Evolutionary conservation across 2,888 invertebrate species (phyloP), one percentile per base, ranked within the genome.

Genomic region (Acanthosoma haemorrhoidale): DNA sequence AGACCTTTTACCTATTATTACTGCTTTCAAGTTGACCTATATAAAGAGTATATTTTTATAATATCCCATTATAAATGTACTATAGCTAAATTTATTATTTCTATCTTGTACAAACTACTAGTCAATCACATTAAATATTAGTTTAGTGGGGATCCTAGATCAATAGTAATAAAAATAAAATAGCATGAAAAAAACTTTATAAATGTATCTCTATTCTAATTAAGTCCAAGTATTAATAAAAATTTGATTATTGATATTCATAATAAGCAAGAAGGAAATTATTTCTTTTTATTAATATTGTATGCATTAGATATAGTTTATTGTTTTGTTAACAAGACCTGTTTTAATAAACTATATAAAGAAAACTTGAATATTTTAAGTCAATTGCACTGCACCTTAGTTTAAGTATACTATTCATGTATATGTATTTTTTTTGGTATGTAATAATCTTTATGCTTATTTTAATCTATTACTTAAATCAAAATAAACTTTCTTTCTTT

Each of bases 1-100:
- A 61, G 31, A 38, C 13, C 21, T 64, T 51, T 25, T 25, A 39
- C 38, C 41, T 64, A n/a, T n/a, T n/a, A 64, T 41, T 64, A 64
- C 38, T 64, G 39, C 64, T 64, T 64, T 64, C 64, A 64, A 39
- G 64, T 64, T 64, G 38, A 64, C 38, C 64, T 41, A 38, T 64
- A 25, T 64, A 64, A 64, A 64, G 64, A 64, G 64, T 64, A 64
- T 64, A 64, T 64, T 64, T 64, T 64, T 64, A 43, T 64, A 64
- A 64, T 51, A 51, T 2, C 16, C 31, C 39, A 31, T 38, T 9
- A 43, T 31, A n/a, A 41, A 38, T 38, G 21, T 29, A 64, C 31
- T 31, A 38, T 64, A 64, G 64, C 21, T 36, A 64, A 64, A 36
- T 41, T 39, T 43, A 43, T 64, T 64, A 41, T 64, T 64, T 64